Conservation (phyloP, 2,797 vertebrate species). For the Myotis myotis region DNA sequence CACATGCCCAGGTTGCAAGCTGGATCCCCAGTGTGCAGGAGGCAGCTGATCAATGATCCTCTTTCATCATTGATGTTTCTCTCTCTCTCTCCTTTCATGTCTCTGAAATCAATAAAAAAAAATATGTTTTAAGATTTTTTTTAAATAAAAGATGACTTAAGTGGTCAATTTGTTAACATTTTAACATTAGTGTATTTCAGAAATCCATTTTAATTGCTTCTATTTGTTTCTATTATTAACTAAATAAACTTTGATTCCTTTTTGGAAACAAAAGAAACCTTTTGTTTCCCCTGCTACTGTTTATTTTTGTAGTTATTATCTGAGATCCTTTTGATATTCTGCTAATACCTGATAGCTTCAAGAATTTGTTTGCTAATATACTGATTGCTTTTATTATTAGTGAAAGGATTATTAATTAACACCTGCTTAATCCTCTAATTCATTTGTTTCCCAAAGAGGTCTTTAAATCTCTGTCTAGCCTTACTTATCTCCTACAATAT, state of each 20-base stretch:
- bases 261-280: not conserved
- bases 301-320: constrained; percentile 13
- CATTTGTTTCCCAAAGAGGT: constrained; percentile 45
- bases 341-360: constrained; percentile 4
- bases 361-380: constrained; percentile 29
- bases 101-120: too few relatives aligned
- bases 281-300: not conserved
- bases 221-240: constrained; percentile 45
- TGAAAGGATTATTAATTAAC: constrained; percentile 31
- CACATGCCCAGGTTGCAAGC: too few relatives aligned
- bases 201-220: constrained; percentile 38
- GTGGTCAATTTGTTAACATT: not conserved
- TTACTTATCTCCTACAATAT: not conserved
- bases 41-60: too few relatives aligned
- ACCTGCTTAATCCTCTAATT: not conserved
- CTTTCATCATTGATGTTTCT: too few relatives aligned
- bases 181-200: constrained; percentile 6
- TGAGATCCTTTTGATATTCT: constrained; percentile 31
- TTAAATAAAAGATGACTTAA: not conserved
- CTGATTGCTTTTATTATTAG: not conserved
- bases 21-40: too few relatives aligned
- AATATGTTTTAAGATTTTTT: too few relatives aligned
- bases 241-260: constrained; percentile 14
- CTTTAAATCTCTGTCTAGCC: not conserved
- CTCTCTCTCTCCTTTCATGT: too few relatives aligned